Percentiles rank a stretch among this genome's conserved stretches.
Conservation (phyloP, 2,797 vertebrate species). For the Sebastes minor region DNA sequence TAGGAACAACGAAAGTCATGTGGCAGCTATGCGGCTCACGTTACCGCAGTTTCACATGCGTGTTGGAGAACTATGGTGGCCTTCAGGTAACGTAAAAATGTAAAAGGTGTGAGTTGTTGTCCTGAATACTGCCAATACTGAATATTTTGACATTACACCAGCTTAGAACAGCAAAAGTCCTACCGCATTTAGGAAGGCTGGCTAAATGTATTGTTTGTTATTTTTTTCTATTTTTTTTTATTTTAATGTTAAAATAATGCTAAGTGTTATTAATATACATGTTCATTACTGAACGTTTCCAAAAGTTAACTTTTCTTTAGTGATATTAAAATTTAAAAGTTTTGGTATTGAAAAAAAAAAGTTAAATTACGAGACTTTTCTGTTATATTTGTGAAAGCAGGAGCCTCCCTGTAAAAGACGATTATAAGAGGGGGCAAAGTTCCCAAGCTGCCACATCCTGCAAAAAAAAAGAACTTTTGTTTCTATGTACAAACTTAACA, state of each 20-base stretch:
- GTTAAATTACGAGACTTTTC: not conserved
- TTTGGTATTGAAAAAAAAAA: not conserved
- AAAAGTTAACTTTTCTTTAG: not conserved
- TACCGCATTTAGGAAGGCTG: not conserved
- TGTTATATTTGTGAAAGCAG: not conserved
- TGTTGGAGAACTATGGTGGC: too few species aligned
- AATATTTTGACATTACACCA: not conserved
- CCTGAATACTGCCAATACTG: not conserved
- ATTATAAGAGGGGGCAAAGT: not conserved
- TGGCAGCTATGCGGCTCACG: too few species aligned
- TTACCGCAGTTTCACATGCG: too few species aligned
- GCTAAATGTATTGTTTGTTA: not conserved
- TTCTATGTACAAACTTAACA: slow-evolving; percentile 25
- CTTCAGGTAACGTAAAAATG: too few species aligned
- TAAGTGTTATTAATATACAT: not conserved
- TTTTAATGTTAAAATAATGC: not conserved
- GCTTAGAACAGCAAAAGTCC: not conserved
- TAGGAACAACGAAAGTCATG: too few species aligned
- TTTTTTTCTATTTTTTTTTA: not conserved
- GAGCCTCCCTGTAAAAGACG: not conserved
- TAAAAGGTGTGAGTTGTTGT: not conserved
- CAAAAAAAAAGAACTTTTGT: not conserved
- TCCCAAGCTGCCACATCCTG: not conserved
- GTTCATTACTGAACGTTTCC: not conserved
- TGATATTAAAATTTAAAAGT: not conserved